Evolutionary conservation across 2,113 vertebrate species (phyloP), one percentile per base, ranked within the genome.

Genomic region (Polypterus senegalus): DNA sequence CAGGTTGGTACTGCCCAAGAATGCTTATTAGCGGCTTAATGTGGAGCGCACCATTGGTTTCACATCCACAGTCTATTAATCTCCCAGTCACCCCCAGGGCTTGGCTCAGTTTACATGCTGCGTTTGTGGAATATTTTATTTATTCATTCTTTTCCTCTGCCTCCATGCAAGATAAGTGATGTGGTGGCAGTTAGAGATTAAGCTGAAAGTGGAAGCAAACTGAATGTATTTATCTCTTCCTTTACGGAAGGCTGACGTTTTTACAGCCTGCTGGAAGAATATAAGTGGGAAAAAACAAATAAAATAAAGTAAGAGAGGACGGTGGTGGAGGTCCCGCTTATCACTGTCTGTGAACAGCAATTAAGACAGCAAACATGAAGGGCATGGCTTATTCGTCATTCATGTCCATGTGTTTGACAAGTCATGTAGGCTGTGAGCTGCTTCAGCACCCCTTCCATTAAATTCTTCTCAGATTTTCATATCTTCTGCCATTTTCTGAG

Each of bases 11-110:
- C 58, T 48, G 44, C 47, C 47, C 11, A 48, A 43, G 51, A 59
- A 4, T 60, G 65, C 65, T 66, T 45, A 49, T 66, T 62, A 66
- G 65, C 65, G 58, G 65, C 65, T 66, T 62, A 66, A 62, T 62
- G 65, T 54, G 27, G 27, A 57, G 61, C 56, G 62, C 54, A 43
- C 3, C 61, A 51, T 48, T 27, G 52, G 57, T 58, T 54, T 59
- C 48, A 53, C 8, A 60, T 46, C 4, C 48, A 58, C 48, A 66
- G 55, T 66, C 54, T 61, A 58, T 62, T 66, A 62, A 66, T 66
- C 60, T 62, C 57, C 43, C 46, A 55, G 56, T 66, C 61, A 61
- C 55, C 60, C 46, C 27, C 27, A 58, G 56, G 61, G 61, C 57
- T 52, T 57, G 49, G 65, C 49, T 62, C 55, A 46, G 56, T 58